Evolutionary conservation across 2,888 invertebrate species (phyloP).

Genomic region (Gnatocerus cornutus): DNA sequence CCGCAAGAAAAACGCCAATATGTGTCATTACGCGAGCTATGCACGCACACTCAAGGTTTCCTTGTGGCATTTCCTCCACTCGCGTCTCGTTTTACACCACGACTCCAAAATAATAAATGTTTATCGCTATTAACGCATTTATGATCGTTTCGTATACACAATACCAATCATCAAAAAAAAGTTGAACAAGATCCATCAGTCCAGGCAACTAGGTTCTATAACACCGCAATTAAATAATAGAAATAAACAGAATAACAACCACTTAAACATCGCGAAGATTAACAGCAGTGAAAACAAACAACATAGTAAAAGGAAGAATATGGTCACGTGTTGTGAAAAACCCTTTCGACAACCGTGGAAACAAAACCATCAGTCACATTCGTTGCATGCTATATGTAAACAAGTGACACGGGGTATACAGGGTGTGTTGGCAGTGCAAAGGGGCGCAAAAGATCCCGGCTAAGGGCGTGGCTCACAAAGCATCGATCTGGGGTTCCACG

Average conservation of each 20-base stretch:
- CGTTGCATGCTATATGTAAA: slow-evolving; percentile 42
- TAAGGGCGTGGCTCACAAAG: slow-evolving; percentile 63
- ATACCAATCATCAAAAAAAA: background rate
- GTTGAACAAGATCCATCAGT: slow-evolving; percentile 8
- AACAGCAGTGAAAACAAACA: background rate
- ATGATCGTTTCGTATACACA: slow-evolving; percentile 16
- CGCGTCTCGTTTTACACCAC: slow-evolving; percentile 2
- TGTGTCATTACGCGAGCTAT: slow-evolving; percentile 4
- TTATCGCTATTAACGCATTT: slow-evolving; percentile 10
- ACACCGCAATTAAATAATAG: slow-evolving; percentile 27
- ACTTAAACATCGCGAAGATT: slow-evolving; percentile 22
- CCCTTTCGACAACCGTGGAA: slow-evolving; percentile 12
- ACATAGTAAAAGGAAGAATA: slow-evolving; percentile 4
- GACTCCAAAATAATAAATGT: slow-evolving; percentile 8
- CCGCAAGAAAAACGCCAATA: no score
- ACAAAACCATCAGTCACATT: slow-evolving; percentile 43
- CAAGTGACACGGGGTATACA: slow-evolving; percentile 40
- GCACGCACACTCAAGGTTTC: slow-evolving; percentile 21
- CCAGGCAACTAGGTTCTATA: background rate
- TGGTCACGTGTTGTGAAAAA: slow-evolving; percentile 9
- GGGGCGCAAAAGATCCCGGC: slow-evolving; percentile 58
- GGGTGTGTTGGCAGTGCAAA: slow-evolving; percentile 44
- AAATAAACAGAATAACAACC: slow-evolving; percentile 31
- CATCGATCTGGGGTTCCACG: slow-evolving; percentile 59
- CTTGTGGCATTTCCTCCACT: slow-evolving; percentile 8